A percentile compares a stretch with the other conserved stretches of the same genome.
Evolutionary conservation across 2,113 vertebrate species (phyloP).

Genomic region (Gasterosteus nipponicus): DNA sequence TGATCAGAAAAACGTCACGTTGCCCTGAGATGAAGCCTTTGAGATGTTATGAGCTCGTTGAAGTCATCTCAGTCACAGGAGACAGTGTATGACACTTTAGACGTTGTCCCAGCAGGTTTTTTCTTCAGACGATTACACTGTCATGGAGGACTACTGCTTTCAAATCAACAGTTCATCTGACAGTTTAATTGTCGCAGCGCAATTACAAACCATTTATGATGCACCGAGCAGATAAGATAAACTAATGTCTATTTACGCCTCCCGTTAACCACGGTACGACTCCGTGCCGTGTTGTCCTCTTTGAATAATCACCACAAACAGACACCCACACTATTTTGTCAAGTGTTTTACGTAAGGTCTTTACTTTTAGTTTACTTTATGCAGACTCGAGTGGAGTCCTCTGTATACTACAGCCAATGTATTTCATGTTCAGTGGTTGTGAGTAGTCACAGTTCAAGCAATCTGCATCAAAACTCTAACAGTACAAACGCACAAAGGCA

Average conservation of each 20-base stretch:
- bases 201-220: constrained; percentile 28
- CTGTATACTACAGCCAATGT: constrained; percentile 14
- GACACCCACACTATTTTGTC: constrained; percentile 38
- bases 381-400: constrained; percentile 24
- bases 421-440: constrained; percentile 24
- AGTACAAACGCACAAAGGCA: constrained; percentile 56
- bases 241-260: constrained; percentile 34
- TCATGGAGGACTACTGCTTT: constrained; percentile 31
- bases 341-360: constrained; percentile 34
- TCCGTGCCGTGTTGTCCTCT: constrained; percentile 18
- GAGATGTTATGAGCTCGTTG: constrained; percentile 20
- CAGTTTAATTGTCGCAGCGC: constrained; percentile 36
- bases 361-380: constrained; percentile 31
- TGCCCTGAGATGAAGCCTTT: constrained; percentile 6
- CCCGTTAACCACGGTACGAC: constrained; percentile 21
- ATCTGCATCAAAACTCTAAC: constrained; percentile 41
- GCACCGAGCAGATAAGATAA: constrained; percentile 13
- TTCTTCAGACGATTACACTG: constrained; percentile 41
- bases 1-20: no score
- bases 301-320: constrained; percentile 31
- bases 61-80: constrained; percentile 13
- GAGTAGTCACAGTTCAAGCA: constrained; percentile 38
- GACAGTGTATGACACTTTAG: background rate
- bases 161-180: constrained; percentile 39
- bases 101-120: constrained; percentile 8